Percentiles rank a stretch among this genome's conserved stretches.
Evolutionary conservation across 2,888 invertebrate species (phyloP).

Genomic region (Geotrupes spiniger): DNA sequence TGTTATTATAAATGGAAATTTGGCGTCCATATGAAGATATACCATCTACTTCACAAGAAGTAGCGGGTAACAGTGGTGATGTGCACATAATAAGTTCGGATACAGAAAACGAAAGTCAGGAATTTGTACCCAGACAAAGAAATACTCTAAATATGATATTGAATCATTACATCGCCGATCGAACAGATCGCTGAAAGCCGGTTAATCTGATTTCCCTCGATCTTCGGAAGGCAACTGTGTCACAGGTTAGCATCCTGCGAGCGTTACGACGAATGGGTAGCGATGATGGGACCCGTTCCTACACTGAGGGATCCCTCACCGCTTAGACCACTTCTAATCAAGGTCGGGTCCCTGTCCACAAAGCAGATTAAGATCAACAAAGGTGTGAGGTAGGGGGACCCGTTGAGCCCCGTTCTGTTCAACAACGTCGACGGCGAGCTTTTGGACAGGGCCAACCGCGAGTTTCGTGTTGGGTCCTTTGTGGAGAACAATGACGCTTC

Average conservation of each 20-base stretch:
- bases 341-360: slow-evolving; percentile 20
- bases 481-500: slow-evolving; percentile 19
- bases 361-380: too few species aligned
- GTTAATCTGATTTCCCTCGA: slow-evolving; percentile 43
- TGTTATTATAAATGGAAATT: too few species aligned
- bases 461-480: slow-evolving; percentile 22
- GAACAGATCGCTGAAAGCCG: slow-evolving; percentile 13
- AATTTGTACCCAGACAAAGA: too few species aligned
- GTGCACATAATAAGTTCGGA: too few species aligned
- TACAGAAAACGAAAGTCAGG: too few species aligned
- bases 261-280: slow-evolving; percentile 36
- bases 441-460: background rate
- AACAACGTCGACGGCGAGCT: slow-evolving; percentile 34
- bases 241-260: too few species aligned
- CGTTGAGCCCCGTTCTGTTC: slow-evolving; percentile 35
- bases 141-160: too few species aligned
- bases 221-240: slow-evolving; percentile 44
- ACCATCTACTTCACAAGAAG: too few species aligned
- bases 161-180: slow-evolving; percentile 24
- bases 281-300: slow-evolving; percentile 34
- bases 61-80: too few species aligned
- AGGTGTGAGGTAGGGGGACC: slow-evolving; percentile 47
- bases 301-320: slow-evolving; percentile 32
- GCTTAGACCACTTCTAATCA: slow-evolving; percentile 28
- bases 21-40: too few species aligned